Base-by-base conservation (phyloP, 2,797 vertebrate genomes). In the Paramormyrops hopkinsi region DNA sequence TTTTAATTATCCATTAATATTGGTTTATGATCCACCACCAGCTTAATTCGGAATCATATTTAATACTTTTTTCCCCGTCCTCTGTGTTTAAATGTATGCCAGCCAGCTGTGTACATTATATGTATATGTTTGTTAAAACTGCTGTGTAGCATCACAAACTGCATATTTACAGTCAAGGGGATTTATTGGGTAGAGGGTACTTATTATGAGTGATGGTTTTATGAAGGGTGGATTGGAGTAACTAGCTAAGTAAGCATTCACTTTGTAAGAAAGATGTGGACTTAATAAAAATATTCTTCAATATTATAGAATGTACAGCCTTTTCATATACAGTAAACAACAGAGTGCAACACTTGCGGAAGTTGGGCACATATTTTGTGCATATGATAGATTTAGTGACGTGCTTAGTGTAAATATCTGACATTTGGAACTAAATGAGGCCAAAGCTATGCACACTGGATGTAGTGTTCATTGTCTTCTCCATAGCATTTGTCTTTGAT, bases 251-350 rank as follows among this genome's bases (percentile, higher is more conserved):
- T 37, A 54, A 86, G 25, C 29, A 86, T 86, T 86, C 25, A 86
- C 84, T 53, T 86, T 86, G 84, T 86, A 86, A 86, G 50, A 54
- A 17, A 86, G 50, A 54, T 25, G 12, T 85, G 82, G 84, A 29
- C 29, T 86, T 54, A 86, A 86, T 86, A 86, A 86, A 59, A 86
- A 33, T 50, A 53, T 53, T 53, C 22, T 86, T 51, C 48, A 54
- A 22, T 53, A 86, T 86, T 86, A 50, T 86, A 86, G 84, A 86
- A 86, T 53, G 84, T 54, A 33, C 84, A 86, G 25, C 48, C 50
- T 54, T 54, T 86, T 86, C 5, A 33, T 86, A 25, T 86, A 33
- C 22, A 25, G 69, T 82, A n/a, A 82, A 46, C 41, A 3, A 41
- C 19, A 46, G 17, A 46, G 46, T 82, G 41, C 2, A 4, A 22